Percentiles rank a stretch among this genome's conserved stretches.
phyloP scores from a whole-genome alignment of 2,888 invertebrate genomes.

The Amphimallon solstitiale region DNA sequence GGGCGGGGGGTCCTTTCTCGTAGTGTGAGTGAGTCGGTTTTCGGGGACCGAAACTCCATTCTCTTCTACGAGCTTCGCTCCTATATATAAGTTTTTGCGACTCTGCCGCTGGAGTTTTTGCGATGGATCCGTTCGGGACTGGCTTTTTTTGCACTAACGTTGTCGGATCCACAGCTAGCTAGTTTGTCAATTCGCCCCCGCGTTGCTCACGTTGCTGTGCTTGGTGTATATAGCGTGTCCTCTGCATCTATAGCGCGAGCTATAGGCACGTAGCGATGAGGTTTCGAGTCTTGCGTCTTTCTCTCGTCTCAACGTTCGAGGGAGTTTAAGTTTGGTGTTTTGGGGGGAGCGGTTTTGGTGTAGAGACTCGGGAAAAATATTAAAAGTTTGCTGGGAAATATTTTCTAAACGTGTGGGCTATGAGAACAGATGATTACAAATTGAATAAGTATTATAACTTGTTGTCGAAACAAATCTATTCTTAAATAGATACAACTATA shows the following conservation, averaged over 20 bases:
- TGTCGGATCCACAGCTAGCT: conserved; percentile 66
- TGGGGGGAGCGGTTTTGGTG: too few relatives aligned
- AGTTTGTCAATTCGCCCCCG: conserved; percentile 60
- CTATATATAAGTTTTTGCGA: conserved; percentile 15
- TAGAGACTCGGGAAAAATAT: too few relatives aligned
- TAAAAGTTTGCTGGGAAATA: too few relatives aligned
- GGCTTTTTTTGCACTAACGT: conserved; percentile 54
- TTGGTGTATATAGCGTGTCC: background rate
- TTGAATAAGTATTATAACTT: too few relatives aligned
- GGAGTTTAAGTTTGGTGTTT: too few relatives aligned
- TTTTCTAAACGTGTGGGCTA: too few relatives aligned
- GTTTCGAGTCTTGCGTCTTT: too few relatives aligned
- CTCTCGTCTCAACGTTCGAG: too few relatives aligned
- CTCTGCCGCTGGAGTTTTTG: conserved; percentile 51
- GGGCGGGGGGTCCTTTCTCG: background rate
- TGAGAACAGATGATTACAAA: too few relatives aligned
- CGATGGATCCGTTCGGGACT: conserved; percentile 13
- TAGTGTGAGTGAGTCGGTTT: background rate
- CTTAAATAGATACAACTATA: too few relatives aligned
- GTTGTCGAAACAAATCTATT: too few relatives aligned
- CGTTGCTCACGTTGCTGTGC: background rate
- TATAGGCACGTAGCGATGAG: too few relatives aligned
- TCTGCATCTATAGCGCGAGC: background rate
- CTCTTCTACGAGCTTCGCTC: background rate
- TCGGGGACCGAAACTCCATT: conserved; percentile 4